Evolutionary conservation across 1,140 invertebrate genomes (phyloP).

Genomic region (Apocrypta bakeri): DNA sequence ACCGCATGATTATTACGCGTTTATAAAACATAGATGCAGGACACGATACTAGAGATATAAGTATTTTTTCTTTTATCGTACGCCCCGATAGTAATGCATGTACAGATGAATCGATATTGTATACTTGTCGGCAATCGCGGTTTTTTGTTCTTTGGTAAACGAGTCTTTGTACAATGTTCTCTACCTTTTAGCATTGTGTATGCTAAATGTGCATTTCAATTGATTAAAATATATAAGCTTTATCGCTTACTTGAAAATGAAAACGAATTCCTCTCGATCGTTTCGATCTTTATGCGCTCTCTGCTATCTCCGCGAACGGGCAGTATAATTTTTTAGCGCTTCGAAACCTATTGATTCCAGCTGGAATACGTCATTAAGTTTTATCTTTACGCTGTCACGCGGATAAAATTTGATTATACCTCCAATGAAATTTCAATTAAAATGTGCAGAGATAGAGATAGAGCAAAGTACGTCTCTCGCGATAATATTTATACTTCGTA

Average conservation of each 20-base stretch:
- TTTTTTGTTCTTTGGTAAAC: neutral
- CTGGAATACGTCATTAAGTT: neutral
- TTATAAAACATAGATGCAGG: neutral
- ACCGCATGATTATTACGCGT: conserved; percentile 19
- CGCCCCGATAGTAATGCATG: neutral
- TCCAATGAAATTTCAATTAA: neutral
- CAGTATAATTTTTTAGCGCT: neutral
- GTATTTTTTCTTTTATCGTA: neutral
- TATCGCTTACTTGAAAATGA: too few relatives aligned
- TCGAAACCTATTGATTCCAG: neutral
- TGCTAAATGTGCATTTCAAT: too few relatives aligned
- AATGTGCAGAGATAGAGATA: neutral
- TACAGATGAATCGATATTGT: neutral
- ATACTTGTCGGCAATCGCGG: neutral
- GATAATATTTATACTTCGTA: conserved; percentile 4
- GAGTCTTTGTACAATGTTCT: neutral
- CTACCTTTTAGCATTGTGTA: neutral
- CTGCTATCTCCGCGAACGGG: too few relatives aligned
- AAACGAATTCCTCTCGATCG: too few relatives aligned
- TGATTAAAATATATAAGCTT: neutral
- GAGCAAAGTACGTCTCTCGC: neutral
- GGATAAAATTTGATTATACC: neutral
- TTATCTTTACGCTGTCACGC: neutral
- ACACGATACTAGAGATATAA: neutral
- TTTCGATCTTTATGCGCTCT: neutral